Percentiles rank a stretch among this genome's conserved stretches.
These are phyloP conservation scores for Coregonus clupeaformis DNA, from an alignment of 2,113 vertebrate species.

Conservation along the genomic window DNA sequence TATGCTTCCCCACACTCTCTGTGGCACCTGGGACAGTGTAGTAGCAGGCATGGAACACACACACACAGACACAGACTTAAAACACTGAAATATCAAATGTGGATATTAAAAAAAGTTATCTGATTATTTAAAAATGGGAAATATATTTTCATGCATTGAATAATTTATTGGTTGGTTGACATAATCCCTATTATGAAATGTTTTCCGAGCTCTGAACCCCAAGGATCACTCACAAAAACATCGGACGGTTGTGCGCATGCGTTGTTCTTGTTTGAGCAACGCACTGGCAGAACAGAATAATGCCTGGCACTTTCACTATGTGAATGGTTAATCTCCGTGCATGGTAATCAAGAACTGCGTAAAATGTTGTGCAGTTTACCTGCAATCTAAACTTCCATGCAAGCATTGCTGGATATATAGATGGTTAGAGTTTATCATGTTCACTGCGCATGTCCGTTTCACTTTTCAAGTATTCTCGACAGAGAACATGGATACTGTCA, in stretches of 20 bases:
- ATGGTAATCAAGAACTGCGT: not conserved
- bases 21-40: conserved; percentile 83
- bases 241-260: not conserved
- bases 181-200: too few species aligned
- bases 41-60: not conserved
- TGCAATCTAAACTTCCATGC: too few species aligned
- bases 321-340: not conserved
- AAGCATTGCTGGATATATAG: not conserved
- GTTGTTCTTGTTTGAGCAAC: not conserved
- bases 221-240: too few species aligned
- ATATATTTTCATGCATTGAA: too few species aligned
- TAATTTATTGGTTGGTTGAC: too few species aligned
- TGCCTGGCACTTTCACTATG: not conserved
- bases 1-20: conserved; percentile 94
- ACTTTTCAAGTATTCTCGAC: conserved; percentile 42
- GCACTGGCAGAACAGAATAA: not conserved
- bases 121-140: too few species aligned
- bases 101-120: too few species aligned
- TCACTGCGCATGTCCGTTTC: conserved; percentile 67
- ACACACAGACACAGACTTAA: not conserved
- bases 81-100: too few species aligned
- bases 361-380: not conserved
- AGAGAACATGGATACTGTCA: not conserved
- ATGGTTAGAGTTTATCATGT: not conserved
- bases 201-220: too few species aligned